Evolutionary conservation across 2,797 vertebrate genomes (phyloP).

Genomic region (Mormyrops boulengeri): DNA sequence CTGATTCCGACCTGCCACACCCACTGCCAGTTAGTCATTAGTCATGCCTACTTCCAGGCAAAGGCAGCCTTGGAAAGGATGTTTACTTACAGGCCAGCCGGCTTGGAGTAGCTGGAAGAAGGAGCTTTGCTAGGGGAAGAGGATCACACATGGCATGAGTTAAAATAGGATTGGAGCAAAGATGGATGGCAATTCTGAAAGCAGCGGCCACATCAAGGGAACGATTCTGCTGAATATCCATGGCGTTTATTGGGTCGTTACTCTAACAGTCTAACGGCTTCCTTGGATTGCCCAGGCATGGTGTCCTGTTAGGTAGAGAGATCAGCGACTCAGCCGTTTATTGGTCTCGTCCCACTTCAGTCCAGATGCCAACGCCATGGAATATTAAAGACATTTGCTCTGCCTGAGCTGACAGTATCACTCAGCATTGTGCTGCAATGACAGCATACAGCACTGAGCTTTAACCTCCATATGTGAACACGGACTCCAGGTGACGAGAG

Average conservation of each 20-base stretch:
- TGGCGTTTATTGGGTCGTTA: background rate
- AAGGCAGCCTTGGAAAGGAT: background rate
- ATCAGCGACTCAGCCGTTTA: background rate
- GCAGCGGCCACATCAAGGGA: background rate
- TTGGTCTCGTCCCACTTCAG: background rate
- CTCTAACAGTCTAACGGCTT: background rate
- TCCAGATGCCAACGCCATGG: background rate
- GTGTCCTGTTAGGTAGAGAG: background rate
- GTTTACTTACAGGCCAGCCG: slow-evolving; percentile 82
- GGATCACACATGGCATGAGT: background rate
- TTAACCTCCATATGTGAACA: background rate
- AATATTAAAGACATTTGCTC: background rate
- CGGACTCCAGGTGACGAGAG: background rate
- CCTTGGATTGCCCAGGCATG: background rate
- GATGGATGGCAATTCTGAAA: slow-evolving; percentile 8
- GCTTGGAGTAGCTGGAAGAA: slow-evolving; percentile 73
- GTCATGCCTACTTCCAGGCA: background rate
- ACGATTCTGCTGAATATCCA: background rate
- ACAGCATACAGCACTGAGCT: background rate
- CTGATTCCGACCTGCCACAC: background rate
- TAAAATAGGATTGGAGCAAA: background rate
- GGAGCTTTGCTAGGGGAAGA: slow-evolving; percentile 61
- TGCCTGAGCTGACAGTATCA: background rate
- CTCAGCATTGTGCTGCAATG: background rate
- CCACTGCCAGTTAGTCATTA: background rate